A percentile compares a stretch with the other conserved stretches of the same genome.
Evolutionary conservation across 2,888 invertebrate genomes (phyloP).

Genomic region (Pomacea canaliculata): DNA sequence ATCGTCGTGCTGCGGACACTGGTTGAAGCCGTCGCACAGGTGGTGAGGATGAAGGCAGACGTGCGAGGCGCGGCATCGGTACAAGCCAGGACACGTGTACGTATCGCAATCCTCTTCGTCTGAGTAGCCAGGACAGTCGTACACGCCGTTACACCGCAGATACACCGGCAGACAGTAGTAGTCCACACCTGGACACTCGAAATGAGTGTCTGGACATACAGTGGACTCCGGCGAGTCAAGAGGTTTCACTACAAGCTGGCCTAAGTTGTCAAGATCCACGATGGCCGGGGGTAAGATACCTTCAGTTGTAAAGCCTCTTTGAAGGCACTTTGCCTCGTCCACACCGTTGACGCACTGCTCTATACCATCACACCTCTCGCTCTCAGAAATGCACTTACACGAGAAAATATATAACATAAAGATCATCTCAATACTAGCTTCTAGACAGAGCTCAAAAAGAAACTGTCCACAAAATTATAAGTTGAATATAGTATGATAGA

Average conservation of each 20-base stretch:
- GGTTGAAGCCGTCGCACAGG: conserved; percentile 13
- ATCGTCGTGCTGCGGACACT: conserved; percentile 18
- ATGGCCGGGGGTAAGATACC: neutral
- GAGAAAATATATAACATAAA: neutral
- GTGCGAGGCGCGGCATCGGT: conserved; percentile 11
- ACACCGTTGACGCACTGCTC: conserved; percentile 1
- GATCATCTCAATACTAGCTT: conserved; percentile 7
- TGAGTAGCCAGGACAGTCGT: conserved; percentile 10
- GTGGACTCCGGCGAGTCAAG: neutral
- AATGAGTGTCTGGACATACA: conserved; percentile 12
- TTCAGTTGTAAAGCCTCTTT: neutral
- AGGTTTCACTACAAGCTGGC: neutral
- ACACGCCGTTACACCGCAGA: conserved; percentile 14
- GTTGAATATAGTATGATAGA: no score
- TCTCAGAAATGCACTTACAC: neutral
- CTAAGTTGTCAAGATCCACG: conserved; percentile 4
- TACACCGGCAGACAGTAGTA: conserved; percentile 20
- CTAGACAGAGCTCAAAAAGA: no score
- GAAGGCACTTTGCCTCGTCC: neutral
- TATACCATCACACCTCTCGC: conserved; percentile 1
- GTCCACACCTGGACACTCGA: conserved; percentile 1
- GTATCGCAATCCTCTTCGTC: conserved; percentile 12
- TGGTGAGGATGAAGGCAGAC: conserved; percentile 12
- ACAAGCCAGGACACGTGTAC: conserved; percentile 11
- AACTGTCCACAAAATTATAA: no score